A percentile compares a stretch with the other conserved stretches of the same genome.
Conservation (phyloP, 2,888 invertebrate species). For the Microplitis deprimator region DNA sequence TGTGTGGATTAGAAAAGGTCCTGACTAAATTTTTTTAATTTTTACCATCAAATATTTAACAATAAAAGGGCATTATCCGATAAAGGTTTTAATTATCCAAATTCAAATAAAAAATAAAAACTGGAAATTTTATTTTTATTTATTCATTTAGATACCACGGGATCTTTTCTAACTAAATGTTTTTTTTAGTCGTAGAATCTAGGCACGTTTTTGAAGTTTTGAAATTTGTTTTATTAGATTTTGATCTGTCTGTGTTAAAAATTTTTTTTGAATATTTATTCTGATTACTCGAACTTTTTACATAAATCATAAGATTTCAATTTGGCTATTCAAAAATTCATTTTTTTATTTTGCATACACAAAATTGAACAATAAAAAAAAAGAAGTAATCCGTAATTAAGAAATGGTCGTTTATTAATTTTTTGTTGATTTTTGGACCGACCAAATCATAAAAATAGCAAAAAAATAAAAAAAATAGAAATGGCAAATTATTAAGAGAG, state of each 20-base stretch:
- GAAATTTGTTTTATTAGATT: neutral
- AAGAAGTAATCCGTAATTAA: slow-evolving; percentile 6
- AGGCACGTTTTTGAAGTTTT: neutral
- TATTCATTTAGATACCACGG: neutral
- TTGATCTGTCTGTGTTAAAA: too few relatives aligned
- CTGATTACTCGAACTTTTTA: neutral
- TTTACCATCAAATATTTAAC: neutral
- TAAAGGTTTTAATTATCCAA: neutral
- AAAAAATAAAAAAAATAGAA: neutral
- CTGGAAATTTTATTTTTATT: slow-evolving; percentile 6
- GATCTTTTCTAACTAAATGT: slow-evolving; percentile 4
- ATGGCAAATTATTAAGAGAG: too few relatives aligned
- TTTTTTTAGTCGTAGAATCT: neutral
- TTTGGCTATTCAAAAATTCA: neutral
- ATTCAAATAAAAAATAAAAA: neutral
- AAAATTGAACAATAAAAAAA: neutral
- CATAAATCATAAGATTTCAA: neutral
- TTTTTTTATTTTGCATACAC: neutral
- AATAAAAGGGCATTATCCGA: slow-evolving; percentile 12
- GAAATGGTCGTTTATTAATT: too few relatives aligned
- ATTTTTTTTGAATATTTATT: neutral
- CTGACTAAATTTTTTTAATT: neutral
- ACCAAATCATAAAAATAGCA: neutral
- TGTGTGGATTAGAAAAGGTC: slow-evolving; percentile 3
- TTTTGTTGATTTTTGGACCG: neutral